Percentiles rank a stretch among this genome's conserved stretches.
Evolutionary conservation across 2,113 vertebrate genomes (phyloP).

Genomic region (Illadopsis cleaveri): DNA sequence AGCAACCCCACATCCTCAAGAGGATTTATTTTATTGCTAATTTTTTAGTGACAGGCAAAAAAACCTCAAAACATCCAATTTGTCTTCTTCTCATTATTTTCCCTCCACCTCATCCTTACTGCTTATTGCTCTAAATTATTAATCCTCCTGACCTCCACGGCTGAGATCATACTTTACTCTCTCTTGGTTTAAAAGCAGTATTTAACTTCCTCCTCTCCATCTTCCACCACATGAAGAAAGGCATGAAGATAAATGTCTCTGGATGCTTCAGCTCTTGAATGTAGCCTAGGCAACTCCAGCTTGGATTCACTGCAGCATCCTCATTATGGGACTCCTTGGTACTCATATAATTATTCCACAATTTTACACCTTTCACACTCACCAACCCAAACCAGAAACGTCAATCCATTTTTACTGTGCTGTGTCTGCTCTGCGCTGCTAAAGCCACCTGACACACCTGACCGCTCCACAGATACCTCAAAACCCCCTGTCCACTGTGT

Average conservation of each 20-base stretch:
- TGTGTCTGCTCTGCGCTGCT: neutral
- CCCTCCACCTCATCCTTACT: neutral
- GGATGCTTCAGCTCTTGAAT: neutral
- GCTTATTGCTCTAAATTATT: neutral
- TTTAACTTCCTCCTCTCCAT: neutral
- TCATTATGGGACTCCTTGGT: neutral
- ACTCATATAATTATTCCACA: fast-evolving
- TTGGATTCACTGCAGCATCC: neutral
- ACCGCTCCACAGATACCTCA: neutral
- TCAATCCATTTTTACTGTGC: neutral
- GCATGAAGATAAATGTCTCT: neutral
- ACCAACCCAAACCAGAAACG: neutral
- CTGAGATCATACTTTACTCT: neutral
- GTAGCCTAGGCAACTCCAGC: neutral
- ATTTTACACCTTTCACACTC: neutral
- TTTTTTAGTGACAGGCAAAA: neutral
- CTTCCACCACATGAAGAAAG: neutral
- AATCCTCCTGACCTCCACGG: neutral
- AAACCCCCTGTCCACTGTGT: neutral
- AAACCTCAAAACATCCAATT: neutral
- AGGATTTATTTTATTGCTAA: neutral
- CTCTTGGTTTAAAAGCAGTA: neutral
- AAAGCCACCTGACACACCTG: neutral
- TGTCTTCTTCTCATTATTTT: neutral
- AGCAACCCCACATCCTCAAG: neutral